Percentiles rank a stretch among this genome's conserved stretches.
These are phyloP conservation scores for Trichechus manatus DNA, from an alignment of 2,113 vertebrate species.

Conservation along the genomic window DNA sequence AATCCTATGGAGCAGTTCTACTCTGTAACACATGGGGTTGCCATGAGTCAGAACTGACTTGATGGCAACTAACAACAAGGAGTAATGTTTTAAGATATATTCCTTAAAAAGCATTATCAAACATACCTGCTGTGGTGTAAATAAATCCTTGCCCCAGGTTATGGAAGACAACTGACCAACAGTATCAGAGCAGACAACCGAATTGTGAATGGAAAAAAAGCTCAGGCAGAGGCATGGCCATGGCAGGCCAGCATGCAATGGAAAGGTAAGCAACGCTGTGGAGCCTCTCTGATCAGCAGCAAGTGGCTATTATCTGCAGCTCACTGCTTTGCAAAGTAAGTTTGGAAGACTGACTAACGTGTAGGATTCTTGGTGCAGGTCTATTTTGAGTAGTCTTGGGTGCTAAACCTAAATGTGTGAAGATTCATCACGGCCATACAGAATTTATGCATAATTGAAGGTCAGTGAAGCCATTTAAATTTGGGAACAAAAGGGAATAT, in stretches of 20 bases:
- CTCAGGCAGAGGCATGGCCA: constrained; percentile 89
- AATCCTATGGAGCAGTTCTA: too few species aligned
- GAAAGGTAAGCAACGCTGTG: constrained; percentile 89
- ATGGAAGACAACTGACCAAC: constrained; percentile 80
- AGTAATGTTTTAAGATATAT: neutral
- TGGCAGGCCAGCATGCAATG: constrained; percentile 95
- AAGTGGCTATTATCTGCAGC: constrained; percentile 94
- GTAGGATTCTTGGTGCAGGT: neutral
- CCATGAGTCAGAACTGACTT: too few species aligned
- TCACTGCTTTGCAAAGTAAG: constrained; percentile 91
- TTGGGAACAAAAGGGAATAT: neutral
- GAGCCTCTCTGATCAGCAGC: constrained; percentile 91
- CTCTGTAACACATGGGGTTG: too few species aligned
- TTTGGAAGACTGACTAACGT: neutral
- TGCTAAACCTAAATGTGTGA: neutral
- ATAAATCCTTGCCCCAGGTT: constrained; percentile 81
- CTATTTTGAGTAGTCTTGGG: neutral
- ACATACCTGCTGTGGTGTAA: neutral
- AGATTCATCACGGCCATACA: neutral
- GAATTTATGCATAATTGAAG: neutral
- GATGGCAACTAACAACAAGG: neutral
- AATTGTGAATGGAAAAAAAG: constrained; percentile 90
- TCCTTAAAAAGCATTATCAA: constrained; percentile 3
- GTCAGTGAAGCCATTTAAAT: neutral
- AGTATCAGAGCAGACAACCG: constrained; percentile 78